Evolutionary conservation across 2,113 vertebrate species (phyloP).

Genomic region (Leptodactylus fuscus): DNA sequence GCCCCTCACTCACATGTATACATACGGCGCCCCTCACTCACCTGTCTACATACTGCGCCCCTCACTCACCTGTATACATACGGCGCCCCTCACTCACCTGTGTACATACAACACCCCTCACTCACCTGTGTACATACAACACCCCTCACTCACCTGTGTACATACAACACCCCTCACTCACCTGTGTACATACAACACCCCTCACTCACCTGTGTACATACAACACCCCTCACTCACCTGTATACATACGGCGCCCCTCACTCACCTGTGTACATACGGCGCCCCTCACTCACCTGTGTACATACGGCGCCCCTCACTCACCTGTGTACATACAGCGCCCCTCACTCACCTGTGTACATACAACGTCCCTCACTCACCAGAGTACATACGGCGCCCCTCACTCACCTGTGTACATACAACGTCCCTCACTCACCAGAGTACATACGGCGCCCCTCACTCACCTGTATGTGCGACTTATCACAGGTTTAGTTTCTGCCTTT

Average conservation of each 20-base stretch:
- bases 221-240: not conserved
- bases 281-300: not conserved
- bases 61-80: not conserved
- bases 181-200: not conserved
- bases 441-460: not conserved
- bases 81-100: not conserved
- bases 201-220: not conserved
- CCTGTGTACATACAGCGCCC: not conserved
- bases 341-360: not conserved
- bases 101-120: not conserved
- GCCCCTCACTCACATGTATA: not conserved
- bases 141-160: not conserved
- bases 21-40: not conserved
- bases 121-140: not conserved
- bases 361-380: not conserved
- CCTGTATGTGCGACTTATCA: slow-evolving; percentile 15
- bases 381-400: not conserved
- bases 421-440: not conserved
- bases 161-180: not conserved
- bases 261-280: not conserved
- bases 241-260: not conserved
- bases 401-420: not conserved
- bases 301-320: not conserved
- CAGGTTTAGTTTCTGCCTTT: not conserved
- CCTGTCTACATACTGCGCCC: not conserved